Percentiles rank a stretch among this genome's conserved stretches.
phyloP scores from a whole-genome alignment of 1,140 invertebrate genomes.

The Hyphantria cunea region DNA sequence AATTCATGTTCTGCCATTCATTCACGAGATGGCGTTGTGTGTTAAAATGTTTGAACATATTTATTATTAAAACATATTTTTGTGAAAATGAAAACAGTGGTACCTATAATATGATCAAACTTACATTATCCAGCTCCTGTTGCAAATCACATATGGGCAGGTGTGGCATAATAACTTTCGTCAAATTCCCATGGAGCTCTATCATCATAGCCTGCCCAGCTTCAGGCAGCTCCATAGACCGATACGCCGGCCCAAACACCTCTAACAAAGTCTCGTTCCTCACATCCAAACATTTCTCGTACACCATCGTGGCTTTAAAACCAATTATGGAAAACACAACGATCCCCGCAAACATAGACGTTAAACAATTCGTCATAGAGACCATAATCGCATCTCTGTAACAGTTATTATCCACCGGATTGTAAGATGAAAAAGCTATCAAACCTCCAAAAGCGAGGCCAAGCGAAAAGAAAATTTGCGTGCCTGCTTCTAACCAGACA shows the following conservation, averaged over 20 bases:
- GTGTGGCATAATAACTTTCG: slow-evolving; percentile 83
- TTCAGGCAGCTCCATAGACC: slow-evolving; percentile 75
- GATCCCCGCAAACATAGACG: slow-evolving; percentile 98
- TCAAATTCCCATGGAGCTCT: slow-evolving; percentile 83
- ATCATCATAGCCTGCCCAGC: slow-evolving; percentile 81
- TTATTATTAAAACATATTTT: too few species aligned
- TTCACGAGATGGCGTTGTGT: too few species aligned
- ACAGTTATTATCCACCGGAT: slow-evolving; percentile 97
- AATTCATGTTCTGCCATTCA: too few species aligned
- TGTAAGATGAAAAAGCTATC: slow-evolving; percentile 97
- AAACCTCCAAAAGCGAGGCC: slow-evolving; percentile 97
- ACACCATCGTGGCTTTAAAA: slow-evolving; percentile 94
- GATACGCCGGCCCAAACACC: slow-evolving; percentile 81
- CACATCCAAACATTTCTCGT: slow-evolving; percentile 87
- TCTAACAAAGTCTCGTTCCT: slow-evolving; percentile 84
- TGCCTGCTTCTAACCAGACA: slow-evolving; percentile 98
- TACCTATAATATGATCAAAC: neutral
- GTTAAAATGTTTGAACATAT: too few species aligned
- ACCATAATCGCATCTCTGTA: slow-evolving; percentile 97
- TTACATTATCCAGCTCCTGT: slow-evolving; percentile 90
- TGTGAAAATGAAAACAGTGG: too few species aligned
- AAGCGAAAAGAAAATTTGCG: slow-evolving; percentile 98
- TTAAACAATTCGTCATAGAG: slow-evolving; percentile 96
- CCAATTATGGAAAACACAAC: slow-evolving; percentile 99
- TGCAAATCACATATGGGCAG: slow-evolving; percentile 91